Percentiles rank a stretch among this genome's conserved stretches.
These are phyloP conservation scores for Dufourea novaeangliae DNA, from an alignment of 1,140 invertebrate species.

Conservation along the genomic window DNA sequence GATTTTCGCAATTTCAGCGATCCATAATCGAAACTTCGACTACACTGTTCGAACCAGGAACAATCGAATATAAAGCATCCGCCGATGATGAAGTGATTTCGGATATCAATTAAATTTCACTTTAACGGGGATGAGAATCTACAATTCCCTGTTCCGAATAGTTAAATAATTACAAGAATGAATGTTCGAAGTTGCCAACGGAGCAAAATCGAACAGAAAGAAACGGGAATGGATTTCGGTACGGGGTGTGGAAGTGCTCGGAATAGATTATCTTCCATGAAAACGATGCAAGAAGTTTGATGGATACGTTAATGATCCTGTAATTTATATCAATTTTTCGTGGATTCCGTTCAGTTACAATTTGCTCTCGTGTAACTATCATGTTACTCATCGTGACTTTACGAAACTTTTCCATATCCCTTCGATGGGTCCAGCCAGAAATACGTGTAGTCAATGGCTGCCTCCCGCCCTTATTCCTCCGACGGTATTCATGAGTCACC, in stretches of 20 bases:
- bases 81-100: background rate
- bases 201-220: background rate
- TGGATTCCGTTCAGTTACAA: background rate
- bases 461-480: background rate
- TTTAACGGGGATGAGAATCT: background rate
- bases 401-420: background rate
- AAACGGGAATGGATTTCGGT: too few species aligned
- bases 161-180: background rate
- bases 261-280: background rate
- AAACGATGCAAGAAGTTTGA: background rate
- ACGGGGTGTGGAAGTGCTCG: too few species aligned
- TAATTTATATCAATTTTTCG: constrained; percentile 10
- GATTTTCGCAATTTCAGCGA: background rate
- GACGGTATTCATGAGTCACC: constrained; percentile 19
- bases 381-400: constrained; percentile 4
- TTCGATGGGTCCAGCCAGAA: constrained; percentile 3
- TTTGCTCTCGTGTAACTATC: background rate
- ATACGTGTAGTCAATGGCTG: background rate
- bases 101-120: background rate
- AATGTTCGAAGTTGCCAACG: background rate
- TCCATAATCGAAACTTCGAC: background rate
- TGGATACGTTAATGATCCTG: background rate
- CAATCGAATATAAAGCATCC: constrained; percentile 4
- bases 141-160: background rate
- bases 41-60: background rate